Conservation (phyloP, 2,888 invertebrate species). For the Dorcus parallelipipedus region DNA sequence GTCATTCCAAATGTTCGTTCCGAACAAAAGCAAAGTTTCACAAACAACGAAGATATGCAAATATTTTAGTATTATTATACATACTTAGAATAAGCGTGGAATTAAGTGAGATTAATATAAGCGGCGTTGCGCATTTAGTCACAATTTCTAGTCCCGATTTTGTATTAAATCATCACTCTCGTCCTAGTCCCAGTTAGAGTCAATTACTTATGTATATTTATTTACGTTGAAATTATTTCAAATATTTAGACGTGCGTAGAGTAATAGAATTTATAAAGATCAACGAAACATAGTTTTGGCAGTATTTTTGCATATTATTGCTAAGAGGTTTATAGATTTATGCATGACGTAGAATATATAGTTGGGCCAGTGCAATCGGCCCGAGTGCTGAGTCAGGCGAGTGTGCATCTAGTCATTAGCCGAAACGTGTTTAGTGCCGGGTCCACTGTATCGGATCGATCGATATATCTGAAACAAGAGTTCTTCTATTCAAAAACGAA, state of each 20-base stretch:
- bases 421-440: slow-evolving; percentile 37
- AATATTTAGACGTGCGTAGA: slow-evolving; percentile 20
- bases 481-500: slow-evolving; percentile 6
- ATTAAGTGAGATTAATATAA: slow-evolving; percentile 34
- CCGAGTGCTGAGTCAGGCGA: slow-evolving; percentile 41
- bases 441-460: slow-evolving; percentile 22
- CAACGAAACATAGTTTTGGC: slow-evolving; percentile 47
- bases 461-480: slow-evolving; percentile 12
- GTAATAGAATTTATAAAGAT: slow-evolving; percentile 29
- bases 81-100: slow-evolving; percentile 39
- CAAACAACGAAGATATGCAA: slow-evolving; percentile 50
- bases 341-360: slow-evolving; percentile 14
- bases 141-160: slow-evolving; percentile 44
- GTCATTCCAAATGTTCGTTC: slow-evolving; percentile 21
- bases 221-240: slow-evolving; percentile 19
- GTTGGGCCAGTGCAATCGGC: slow-evolving; percentile 45
- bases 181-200: slow-evolving; percentile 48
- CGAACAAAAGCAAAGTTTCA: slow-evolving; percentile 50
- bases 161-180: slow-evolving; percentile 16
- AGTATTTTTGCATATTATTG: slow-evolving; percentile 48
- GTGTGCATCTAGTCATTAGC: slow-evolving; percentile 49
- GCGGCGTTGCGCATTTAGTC: slow-evolving; percentile 37
- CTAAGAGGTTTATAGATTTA: slow-evolving; percentile 9
- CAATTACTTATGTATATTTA: slow-evolving; percentile 39
- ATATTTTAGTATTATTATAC: slow-evolving; percentile 39